Base-by-base conservation (phyloP, 2,888 invertebrate genomes). In the Oscheius myriophilus region DNA sequence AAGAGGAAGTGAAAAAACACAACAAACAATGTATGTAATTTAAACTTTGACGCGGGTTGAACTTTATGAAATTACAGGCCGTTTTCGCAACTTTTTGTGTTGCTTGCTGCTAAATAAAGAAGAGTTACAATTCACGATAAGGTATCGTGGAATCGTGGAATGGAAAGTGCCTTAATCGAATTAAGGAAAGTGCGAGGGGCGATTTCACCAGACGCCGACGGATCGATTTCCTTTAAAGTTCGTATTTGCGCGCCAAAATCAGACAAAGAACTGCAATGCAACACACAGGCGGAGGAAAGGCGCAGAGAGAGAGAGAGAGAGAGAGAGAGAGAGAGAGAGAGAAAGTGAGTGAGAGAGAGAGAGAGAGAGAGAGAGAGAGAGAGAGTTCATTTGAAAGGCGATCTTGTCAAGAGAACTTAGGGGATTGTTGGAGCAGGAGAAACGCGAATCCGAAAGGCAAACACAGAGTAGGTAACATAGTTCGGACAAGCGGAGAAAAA, bases 241-340 rank as follows among this genome's bases (percentile, higher is more conserved):
- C 55, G 54, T 45, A 65, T 65, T 65, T 57, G 51, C 54, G 53
- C 42, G 39, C 42, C 42, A 45, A 46, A 64, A 61, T 51, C 59
- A 63, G 54, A 62, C 43, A 39, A 45, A 65, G 52, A 52, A 26
- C 23, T 23, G 26, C 53, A 49, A 53, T 3, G 9, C 33, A 33
- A 9, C 33, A 3, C 33, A 33, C 33, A 9, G 33, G 33, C 25
- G 41, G 52, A n/a, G 51, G 61, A 62, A 33, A 26, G 52, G 9
- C 4, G 9, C 4, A 52, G 18, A 55, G 58, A 69, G 42, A 66
- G 67, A 33, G 61, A 63, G 57, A 54, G 42, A 69, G 58, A 45
- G 69, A 65, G 63, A 64, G 57, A 66, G 63, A 64, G 64, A 61
- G 69, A 61, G 59, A 49, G 62, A 58, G 58, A 64, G 53, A 52